Base-by-base conservation (phyloP, 2,888 invertebrate genomes). In the Apamea epomidion region DNA sequence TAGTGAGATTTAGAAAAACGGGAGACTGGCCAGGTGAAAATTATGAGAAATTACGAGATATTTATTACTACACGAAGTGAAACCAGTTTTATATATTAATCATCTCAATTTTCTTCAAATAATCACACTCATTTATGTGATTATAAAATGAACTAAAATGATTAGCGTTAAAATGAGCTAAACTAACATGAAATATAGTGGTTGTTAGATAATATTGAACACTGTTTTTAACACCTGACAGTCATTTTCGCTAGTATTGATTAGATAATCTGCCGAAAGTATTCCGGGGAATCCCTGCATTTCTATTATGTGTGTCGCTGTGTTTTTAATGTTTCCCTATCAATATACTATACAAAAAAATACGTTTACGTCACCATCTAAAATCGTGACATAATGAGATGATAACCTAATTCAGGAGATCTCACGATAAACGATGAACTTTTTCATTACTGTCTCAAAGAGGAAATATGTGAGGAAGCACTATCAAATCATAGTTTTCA, bases 401-500 rank as follows among this genome's bases (percentile, higher is more conserved):
- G 12, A 25, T 25, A 65, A 65, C 37, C 29, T 7, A 67, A 25
- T 42, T 16, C 16, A 67, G 14, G 37, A 67, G 65, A 67, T 67
- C 14, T 37, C 25, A 14, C 67, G 25, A 42, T 67, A 37, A 67
- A 67, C 25, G 3, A 25, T 25, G 25, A 37, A 25, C 6, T 37
- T 14, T 37, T 25, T 12, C 14, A 25, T 25, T 25, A 37, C 14
- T 37, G 21, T 67, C 25, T 37, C 25, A 0, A 62, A 42, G 16
- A 32, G 3, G 10, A 58, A 60, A 64, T 18, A 68, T 21, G 7
- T 18, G 16, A 29, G 25, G 18, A 73, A 58, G 18, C 10, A 29
- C 2, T 4, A 67, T 54, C n/a, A 83, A 69, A 51, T 18, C 14
- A 58, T 54, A 71, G 42, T 78, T 67, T 78, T 81, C 8, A 7